Evolutionary conservation across 2,888 invertebrate species (phyloP), one percentile per base, ranked within the genome.

Genomic region (Polydrusus pterygomalis): DNA sequence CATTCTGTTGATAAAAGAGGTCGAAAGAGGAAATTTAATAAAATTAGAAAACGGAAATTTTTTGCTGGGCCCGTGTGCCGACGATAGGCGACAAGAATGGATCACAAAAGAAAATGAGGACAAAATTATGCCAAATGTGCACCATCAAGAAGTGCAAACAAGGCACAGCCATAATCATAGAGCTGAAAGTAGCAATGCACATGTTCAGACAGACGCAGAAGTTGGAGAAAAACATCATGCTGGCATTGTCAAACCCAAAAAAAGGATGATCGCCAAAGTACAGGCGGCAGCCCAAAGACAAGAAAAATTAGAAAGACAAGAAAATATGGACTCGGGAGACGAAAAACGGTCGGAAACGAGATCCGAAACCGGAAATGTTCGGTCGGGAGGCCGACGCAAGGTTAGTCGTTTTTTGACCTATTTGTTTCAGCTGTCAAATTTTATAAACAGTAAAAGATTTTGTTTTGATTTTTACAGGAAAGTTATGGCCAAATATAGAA

Each of bases 1-100:
- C 84, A 89, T 90, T 47, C 91, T 94, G 78, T 87, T 95, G 9
- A 90, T 92, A 77, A 92, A 92, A 82, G 94, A 95, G 86, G 90
- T 94, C 9, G 90, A 91, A 56, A 91, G 90, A 49, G 93, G 94
- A 2, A 92, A 92, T 80, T 85, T 95, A 60, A 90, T 92, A 65
- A 92, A 91, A 83, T 88, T 93, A 82, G 90, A 90, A 69, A 93
- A 93, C 87, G 93, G 93, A 11, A 92, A 93, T 86, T 91, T 92
- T 83, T 91, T 92, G 69, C 87, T 93, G 74, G 93, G 93, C 0
- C 92, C 92, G 11, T 91, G 89, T 54, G 85, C 84, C 70, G 79
- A 80, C 56, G 84, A 84, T 73, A 79, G 80, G 67, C 73, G 60
- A 20, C 68, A 79, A 72, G 49, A 77, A 77, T 47, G 79, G 81